Conservation (phyloP, 1,140 invertebrate genomes). For the Phortica variegata region DNA sequence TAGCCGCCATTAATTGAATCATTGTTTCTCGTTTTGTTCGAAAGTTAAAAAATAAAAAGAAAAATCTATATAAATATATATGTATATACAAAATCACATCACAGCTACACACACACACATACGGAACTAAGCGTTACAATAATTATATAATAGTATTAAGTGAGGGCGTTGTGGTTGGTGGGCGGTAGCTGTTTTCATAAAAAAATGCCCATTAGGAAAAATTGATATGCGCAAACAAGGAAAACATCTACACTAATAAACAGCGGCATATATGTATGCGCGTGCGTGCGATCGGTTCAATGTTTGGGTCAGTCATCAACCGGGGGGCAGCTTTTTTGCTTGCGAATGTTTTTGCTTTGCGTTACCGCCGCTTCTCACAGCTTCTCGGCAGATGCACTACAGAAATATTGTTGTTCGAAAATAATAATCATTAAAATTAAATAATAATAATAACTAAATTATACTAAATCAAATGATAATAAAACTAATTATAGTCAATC, state of each 20-base stretch:
- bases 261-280: not conserved
- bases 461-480: not conserved
- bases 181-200: too few species aligned
- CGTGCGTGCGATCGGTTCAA: too few species aligned
- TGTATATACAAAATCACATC: conserved; percentile 51
- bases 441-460: not conserved
- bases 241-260: conserved; percentile 15
- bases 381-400: too few species aligned
- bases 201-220: too few species aligned
- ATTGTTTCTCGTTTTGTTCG: not conserved
- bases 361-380: too few species aligned
- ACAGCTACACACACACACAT: conserved; percentile 48
- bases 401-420: not conserved
- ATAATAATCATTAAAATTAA: not conserved
- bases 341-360: too few species aligned
- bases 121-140: conserved; percentile 17
- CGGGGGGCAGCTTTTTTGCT: too few species aligned
- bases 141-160: conserved; percentile 30
- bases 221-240: too few species aligned
- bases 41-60: conserved; percentile 28
- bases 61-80: conserved; percentile 35
- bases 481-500: too few species aligned
- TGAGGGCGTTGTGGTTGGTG: not conserved
- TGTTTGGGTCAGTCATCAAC: too few species aligned
- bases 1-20: conserved; percentile 3